A percentile compares a stretch with the other conserved stretches of the same genome.
These are phyloP conservation scores for Pogona vitticeps DNA, from an alignment of 2,113 vertebrate genomes.

Conservation along the genomic window DNA sequence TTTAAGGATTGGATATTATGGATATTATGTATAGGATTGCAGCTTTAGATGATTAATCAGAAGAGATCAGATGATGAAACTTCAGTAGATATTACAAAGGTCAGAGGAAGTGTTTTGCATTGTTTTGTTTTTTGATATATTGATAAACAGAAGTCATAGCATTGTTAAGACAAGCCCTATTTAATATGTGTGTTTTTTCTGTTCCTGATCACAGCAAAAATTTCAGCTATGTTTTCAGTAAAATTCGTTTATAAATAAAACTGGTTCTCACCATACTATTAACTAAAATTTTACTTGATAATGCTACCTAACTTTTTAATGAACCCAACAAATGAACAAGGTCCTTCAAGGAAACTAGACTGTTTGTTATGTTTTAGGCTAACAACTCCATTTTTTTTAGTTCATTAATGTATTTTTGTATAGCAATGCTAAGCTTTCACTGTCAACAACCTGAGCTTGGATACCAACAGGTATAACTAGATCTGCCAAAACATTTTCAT, in stretches of 20 bases:
- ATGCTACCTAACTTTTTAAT: background rate
- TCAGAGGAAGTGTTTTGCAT: too few species aligned
- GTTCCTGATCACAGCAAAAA: background rate
- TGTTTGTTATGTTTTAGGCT: background rate
- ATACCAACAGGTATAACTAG: background rate
- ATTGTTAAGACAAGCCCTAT: background rate
- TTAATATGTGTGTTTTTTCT: background rate
- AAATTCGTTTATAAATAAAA: background rate
- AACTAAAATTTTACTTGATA: background rate
- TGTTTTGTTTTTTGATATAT: too few species aligned
- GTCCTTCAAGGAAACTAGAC: background rate
- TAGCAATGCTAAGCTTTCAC: background rate
- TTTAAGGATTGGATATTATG: too few species aligned
- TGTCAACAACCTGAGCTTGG: background rate
- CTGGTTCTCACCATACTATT: background rate
- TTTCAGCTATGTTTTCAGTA: background rate
- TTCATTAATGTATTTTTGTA: background rate
- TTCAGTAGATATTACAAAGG: too few species aligned
- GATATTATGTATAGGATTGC: too few species aligned
- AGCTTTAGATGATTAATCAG: too few species aligned
- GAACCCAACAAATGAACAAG: background rate
- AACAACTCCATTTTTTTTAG: background rate
- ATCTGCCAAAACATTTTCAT: conserved; percentile 12
- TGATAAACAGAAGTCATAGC: background rate
- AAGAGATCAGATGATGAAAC: too few species aligned